These are phyloP conservation scores for Epinephelus malabaricus DNA, from an alignment of 2,797 vertebrate genomes.

Conservation along the genomic window DNA sequence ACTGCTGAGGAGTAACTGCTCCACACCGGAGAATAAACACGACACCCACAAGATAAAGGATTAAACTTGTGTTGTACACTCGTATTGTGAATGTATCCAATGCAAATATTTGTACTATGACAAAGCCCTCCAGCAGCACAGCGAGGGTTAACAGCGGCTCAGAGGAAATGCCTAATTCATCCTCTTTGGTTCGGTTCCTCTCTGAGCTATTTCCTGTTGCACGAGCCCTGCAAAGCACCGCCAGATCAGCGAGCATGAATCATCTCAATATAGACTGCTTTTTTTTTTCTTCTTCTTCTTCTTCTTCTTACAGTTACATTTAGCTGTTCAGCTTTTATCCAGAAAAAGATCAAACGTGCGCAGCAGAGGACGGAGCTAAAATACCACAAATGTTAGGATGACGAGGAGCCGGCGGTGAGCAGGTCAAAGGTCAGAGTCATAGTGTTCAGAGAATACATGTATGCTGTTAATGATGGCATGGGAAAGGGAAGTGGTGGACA, in stretches of 20 bases:
- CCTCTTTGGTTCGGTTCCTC: conserved; percentile 73
- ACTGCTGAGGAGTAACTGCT: background rate
- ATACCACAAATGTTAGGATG: conserved; percentile 19
- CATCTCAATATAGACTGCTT: conserved; percentile 51
- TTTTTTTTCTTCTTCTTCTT: background rate
- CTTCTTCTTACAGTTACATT: conserved; percentile 27
- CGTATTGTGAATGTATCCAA: background rate
- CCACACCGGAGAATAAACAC: background rate
- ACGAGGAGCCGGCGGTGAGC: conserved; percentile 23
- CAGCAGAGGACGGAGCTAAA: conserved; percentile 15
- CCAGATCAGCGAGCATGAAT: conserved; percentile 74
- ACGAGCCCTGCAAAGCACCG: conserved; percentile 55
- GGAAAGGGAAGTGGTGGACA: background rate
- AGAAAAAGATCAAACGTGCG: conserved; percentile 40
- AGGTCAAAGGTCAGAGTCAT: conserved; percentile 49
- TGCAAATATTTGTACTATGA: background rate
- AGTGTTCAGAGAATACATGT: background rate
- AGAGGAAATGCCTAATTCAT: conserved; percentile 81
- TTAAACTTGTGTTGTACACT: background rate
- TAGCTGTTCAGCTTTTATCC: conserved; percentile 45
- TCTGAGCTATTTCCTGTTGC: conserved; percentile 79
- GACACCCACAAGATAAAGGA: background rate
- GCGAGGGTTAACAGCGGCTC: conserved; percentile 66
- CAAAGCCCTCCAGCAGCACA: conserved; percentile 28
- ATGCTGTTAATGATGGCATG: conserved; percentile 2